Evolutionary conservation across 1,140 invertebrate genomes (phyloP).

Genomic region (Aethina tumida): DNA sequence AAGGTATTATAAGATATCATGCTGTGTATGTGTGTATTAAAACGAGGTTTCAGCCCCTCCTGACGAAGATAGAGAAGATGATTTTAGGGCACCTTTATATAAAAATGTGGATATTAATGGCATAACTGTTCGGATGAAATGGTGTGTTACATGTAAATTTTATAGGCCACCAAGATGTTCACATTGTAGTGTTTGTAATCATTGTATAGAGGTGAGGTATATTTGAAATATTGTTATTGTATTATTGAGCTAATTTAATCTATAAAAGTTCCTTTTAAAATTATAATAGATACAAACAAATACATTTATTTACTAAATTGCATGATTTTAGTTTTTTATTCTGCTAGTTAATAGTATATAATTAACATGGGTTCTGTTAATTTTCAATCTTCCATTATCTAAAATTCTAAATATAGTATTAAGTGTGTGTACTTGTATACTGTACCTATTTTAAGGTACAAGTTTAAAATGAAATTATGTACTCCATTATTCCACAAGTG

Average conservation of each 20-base stretch:
- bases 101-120: slow-evolving; percentile 98
- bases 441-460: too few relatives aligned
- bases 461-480: too few relatives aligned
- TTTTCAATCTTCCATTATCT: too few relatives aligned
- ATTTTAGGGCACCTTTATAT: slow-evolving; percentile 93
- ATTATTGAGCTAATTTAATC: too few relatives aligned
- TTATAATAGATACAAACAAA: not conserved
- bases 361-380: too few relatives aligned
- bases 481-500: too few relatives aligned
- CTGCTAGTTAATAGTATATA: too few relatives aligned
- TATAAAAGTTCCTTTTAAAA: too few relatives aligned
- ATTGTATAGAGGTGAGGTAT: slow-evolving; percentile 95
- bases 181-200: slow-evolving; percentile 98
- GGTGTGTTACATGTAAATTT: slow-evolving; percentile 99
- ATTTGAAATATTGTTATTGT: slow-evolving; percentile 13
- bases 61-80: slow-evolving; percentile 94
- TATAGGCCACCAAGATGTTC: slow-evolving; percentile 97
- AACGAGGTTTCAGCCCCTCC: slow-evolving; percentile 82
- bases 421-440: too few relatives aligned
- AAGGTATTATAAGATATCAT: slow-evolving; percentile 67
- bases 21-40: not conserved
- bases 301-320: too few relatives aligned
- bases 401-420: too few relatives aligned
- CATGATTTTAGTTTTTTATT: too few relatives aligned
- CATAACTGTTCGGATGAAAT: slow-evolving; percentile 98